Percentiles rank a stretch among this genome's conserved stretches.
Evolutionary conservation across 1,140 invertebrate species (phyloP).

Genomic region (Danaus plexippus): DNA sequence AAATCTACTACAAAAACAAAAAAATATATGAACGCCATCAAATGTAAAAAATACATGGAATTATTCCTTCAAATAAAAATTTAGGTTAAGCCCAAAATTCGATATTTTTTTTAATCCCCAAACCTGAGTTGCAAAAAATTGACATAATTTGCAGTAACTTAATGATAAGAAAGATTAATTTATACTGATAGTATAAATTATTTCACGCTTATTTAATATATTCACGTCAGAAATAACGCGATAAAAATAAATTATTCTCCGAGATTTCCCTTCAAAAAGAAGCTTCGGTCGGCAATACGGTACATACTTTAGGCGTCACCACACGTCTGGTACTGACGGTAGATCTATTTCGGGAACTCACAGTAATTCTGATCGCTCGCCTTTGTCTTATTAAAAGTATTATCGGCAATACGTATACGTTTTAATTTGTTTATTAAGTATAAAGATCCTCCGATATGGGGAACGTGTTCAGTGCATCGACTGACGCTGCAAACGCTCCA

Average conservation of each 20-base stretch:
- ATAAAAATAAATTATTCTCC: slow-evolving; percentile 60
- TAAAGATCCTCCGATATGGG: slow-evolving; percentile 69
- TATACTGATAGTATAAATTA: too few species aligned
- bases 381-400: slow-evolving; percentile 66
- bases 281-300: slow-evolving; percentile 37
- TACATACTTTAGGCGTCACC: slow-evolving; percentile 39
- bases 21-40: too few species aligned
- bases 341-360: slow-evolving; percentile 61
- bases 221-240: slow-evolving; percentile 38
- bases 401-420: slow-evolving; percentile 43
- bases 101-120: too few species aligned
- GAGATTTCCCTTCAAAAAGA: slow-evolving; percentile 37
- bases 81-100: too few species aligned
- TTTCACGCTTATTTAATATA: background rate
- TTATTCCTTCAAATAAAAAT: too few species aligned
- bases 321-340: slow-evolving; percentile 59
- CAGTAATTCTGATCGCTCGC: slow-evolving; percentile 43
- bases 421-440: slow-evolving; percentile 52
- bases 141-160: too few species aligned
- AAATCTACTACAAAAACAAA: too few species aligned
- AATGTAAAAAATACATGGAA: too few species aligned
- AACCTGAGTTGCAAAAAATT: too few species aligned
- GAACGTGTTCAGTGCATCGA: slow-evolving; percentile 48
- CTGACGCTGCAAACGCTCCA: slow-evolving; percentile 26
- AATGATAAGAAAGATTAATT: too few species aligned